Evolutionary conservation across 2,888 invertebrate genomes (phyloP), one percentile per base, ranked within the genome.

Genomic region (Smittia sp.): DNA sequence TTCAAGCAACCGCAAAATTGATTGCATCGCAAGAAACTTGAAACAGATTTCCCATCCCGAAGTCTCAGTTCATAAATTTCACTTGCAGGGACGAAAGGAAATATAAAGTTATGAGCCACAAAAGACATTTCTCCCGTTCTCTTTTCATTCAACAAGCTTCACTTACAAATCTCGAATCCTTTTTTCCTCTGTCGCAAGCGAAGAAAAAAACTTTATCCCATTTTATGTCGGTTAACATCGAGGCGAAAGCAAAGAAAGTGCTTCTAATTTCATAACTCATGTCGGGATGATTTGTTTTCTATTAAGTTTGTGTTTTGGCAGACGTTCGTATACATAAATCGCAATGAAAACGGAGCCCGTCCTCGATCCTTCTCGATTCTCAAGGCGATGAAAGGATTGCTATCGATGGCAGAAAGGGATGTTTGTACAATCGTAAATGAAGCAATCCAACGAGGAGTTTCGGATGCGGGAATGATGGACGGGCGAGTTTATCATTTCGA

Each of bases 221-320:
- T 46, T 46, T 46, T 15, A 46, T 46, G 46, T 46, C 46, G n/a
- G 46, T 46, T 46, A 46, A n/a, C n/a, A 32, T 32, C 32, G 46
- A 15, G n/a, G 46, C 11, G 15, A 46, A 58, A 18, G 58, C 18
- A 58, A 58, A 11, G 63, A 18, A 27, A 24, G 22, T 63, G 25
- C n/a, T 63, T 63, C 63, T 63, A 63, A 63, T 63, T 63, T 63
- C 63, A 63, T 63, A 63, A 63, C 63, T 63, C 63, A 27, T 63
- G 63, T 63, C 27, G 27, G 1, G 27, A 63, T 63, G 63, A 63
- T 63, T 63, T 63, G 63, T 63, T 63, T 25, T 63, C 63, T 25
- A 63, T 63, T 27, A 27, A 63, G 27, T 63, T 63, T 2, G 1
- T 63, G 25, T 25, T 27, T 9, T n/a, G n/a, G n/a, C n/a, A n/a